Percentiles rank a stretch among this genome's conserved stretches.
Evolutionary conservation across 2,888 invertebrate species (phyloP).

Genomic region (Tipula confusa): DNA sequence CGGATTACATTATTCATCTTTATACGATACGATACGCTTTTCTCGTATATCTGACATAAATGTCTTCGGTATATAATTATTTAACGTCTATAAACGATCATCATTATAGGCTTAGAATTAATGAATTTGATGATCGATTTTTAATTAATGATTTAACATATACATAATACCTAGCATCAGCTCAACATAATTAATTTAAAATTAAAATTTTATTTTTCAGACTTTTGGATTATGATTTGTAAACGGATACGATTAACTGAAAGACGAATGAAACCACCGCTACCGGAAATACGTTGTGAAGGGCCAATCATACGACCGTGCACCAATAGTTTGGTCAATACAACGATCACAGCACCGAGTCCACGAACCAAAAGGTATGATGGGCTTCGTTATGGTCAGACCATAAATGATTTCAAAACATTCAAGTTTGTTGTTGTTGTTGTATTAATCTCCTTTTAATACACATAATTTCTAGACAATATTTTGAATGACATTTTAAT

Average conservation of each 20-base stretch:
- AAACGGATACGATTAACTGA: conserved; percentile 30
- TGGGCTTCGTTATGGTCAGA: background rate
- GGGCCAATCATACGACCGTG: conserved; percentile 33
- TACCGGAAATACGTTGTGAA: background rate
- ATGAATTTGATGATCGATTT: background rate
- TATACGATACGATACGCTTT: no score
- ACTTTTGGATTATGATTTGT: no score
- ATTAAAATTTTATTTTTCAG: no score
- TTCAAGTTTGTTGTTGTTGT: background rate
- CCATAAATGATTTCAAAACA: background rate
- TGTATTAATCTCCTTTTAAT: background rate
- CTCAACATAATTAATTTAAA: no score
- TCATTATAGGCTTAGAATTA: background rate
- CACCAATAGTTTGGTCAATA: background rate
- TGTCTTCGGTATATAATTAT: background rate
- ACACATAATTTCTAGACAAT: conserved; percentile 25
- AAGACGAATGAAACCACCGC: background rate
- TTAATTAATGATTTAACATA: background rate
- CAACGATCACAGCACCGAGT: background rate
- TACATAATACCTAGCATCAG: no score
- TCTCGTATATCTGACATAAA: background rate
- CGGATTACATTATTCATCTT: background rate
- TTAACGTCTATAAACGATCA: background rate
- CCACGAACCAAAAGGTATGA: background rate
- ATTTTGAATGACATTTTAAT: conserved; percentile 25